A percentile compares a stretch with the other conserved stretches of the same genome.
Evolutionary conservation across 1,140 invertebrate genomes (phyloP).

Genomic region (Neotoxoptera formosana): DNA sequence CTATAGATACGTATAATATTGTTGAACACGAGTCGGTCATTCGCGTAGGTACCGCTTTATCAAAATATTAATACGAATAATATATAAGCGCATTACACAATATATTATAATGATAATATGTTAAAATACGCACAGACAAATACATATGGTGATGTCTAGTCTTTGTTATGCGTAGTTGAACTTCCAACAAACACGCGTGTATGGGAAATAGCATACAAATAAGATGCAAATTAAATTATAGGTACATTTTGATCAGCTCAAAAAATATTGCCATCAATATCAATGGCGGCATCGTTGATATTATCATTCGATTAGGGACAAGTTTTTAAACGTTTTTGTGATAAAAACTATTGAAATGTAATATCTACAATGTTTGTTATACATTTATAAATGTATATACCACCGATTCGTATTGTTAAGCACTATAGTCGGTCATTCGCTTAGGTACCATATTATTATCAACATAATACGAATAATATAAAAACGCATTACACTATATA

Average conservation of each 20-base stretch:
- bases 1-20: background rate
- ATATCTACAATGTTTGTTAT: background rate
- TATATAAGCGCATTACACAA: background rate
- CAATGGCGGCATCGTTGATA: background rate
- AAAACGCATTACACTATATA: background rate
- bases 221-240: background rate
- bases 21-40: background rate
- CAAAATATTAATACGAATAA: background rate
- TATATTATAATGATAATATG: background rate
- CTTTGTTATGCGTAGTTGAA: too few species aligned
- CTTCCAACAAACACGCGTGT: too few species aligned
- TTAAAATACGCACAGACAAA: too few species aligned
- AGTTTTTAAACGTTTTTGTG: background rate
- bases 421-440: background rate
- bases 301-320: background rate
- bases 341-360: background rate
- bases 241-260: background rate
- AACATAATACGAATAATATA: background rate
- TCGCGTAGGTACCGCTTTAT: background rate
- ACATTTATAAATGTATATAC: background rate
- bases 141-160: too few species aligned
- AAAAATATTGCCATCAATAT: background rate
- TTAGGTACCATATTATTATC: background rate
- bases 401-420: background rate
- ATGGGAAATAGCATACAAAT: background rate